Evolutionary conservation across 2,797 vertebrate genomes (phyloP).

Genomic region (Peromyscus nudipes): DNA sequence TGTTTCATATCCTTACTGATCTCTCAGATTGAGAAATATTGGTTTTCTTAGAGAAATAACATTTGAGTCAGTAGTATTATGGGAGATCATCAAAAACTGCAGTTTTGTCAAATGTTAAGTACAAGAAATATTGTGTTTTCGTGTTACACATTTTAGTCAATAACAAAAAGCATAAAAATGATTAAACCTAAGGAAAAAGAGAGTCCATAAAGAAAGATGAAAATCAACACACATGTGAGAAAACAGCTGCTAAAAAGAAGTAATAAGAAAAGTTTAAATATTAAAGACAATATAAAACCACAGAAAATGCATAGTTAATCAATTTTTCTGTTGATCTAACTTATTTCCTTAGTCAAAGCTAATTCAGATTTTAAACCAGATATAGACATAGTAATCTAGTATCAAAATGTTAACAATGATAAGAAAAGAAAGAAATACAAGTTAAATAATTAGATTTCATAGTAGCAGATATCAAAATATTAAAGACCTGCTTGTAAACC

Average conservation of each 20-base stretch:
- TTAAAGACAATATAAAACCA: conserved; percentile 13
- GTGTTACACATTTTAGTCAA: conserved; percentile 67
- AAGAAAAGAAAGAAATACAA: background rate
- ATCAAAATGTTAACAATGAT: background rate
- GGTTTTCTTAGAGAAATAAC: conserved; percentile 66
- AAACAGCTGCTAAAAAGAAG: conserved; percentile 15
- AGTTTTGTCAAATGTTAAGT: conserved; percentile 77
- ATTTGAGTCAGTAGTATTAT: conserved; percentile 51
- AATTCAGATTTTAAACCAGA: background rate
- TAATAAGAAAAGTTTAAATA: conserved; percentile 29
- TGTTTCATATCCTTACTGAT: conserved; percentile 59
- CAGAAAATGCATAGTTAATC: background rate
- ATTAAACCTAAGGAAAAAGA: conserved; percentile 72
- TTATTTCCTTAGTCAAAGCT: background rate
- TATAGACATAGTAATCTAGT: background rate
- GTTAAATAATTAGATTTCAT: background rate
- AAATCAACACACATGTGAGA: conserved; percentile 57
- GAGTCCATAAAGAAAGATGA: conserved; percentile 63
- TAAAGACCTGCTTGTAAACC: background rate
- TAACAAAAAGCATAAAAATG: conserved; percentile 76
- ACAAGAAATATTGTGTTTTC: conserved; percentile 68
- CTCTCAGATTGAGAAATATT: conserved; percentile 65
- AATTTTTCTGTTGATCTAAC: background rate
- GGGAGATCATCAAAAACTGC: conserved; percentile 59
- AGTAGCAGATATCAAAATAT: background rate